These are phyloP conservation scores for Meandrusa payeni DNA, from an alignment of 2,888 invertebrate genomes.

Conservation along the genomic window DNA sequence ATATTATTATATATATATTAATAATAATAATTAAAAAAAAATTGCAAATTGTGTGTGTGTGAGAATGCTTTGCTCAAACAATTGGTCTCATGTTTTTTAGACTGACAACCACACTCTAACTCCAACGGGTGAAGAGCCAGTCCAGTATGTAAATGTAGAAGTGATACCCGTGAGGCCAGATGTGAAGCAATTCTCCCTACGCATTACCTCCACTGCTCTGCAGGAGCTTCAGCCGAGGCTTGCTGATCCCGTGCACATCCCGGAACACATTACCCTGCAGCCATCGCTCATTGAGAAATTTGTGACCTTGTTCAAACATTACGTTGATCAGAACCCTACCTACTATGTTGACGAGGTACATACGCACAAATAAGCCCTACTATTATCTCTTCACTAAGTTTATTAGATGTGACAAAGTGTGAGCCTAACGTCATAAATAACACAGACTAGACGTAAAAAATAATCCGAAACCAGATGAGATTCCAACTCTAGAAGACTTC, in stretches of 20 bases:
- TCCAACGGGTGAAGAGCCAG: conserved; percentile 83
- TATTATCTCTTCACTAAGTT: no score
- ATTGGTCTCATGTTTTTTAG: no score
- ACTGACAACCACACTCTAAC: conserved; percentile 87
- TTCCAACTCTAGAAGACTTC: no score
- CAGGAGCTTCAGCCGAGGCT: conserved; percentile 83
- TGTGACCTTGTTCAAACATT: conserved; percentile 89
- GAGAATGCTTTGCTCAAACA: no score
- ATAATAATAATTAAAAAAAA: no score
- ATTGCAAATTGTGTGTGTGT: no score
- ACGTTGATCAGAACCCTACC: conserved; percentile 85
- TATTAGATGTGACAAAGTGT: no score
- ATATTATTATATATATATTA: no score
- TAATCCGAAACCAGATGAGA: no score
- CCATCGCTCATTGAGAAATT: conserved; percentile 92
- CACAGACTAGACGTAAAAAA: no score
- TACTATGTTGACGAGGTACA: conserved; percentile 81
- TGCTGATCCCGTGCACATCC: conserved; percentile 50
- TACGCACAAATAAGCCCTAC: no score
- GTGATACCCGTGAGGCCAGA: conserved; percentile 84
- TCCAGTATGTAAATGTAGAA: conserved; percentile 91
- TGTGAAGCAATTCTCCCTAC: conserved; percentile 83
- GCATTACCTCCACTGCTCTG: conserved; percentile 89
- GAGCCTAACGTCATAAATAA: no score
- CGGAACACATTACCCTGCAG: conserved; percentile 69